Evolutionary conservation across 2,113 vertebrate species (phyloP).

Genomic region (Leptosomus discolor): DNA sequence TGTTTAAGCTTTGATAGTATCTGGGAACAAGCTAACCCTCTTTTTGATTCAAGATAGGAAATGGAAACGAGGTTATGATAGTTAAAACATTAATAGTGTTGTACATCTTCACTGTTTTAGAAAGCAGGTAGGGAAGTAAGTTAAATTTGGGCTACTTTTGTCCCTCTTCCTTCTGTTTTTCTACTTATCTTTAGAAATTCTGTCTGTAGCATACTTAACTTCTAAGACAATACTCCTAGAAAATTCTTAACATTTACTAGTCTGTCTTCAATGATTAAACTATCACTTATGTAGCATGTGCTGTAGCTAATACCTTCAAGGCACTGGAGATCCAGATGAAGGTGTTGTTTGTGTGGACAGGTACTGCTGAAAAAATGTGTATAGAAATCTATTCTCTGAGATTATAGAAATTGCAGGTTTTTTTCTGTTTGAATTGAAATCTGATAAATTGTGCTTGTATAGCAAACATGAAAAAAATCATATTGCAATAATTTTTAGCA

Average conservation of each 20-base stretch:
- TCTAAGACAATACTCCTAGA: neutral
- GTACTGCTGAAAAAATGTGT: neutral
- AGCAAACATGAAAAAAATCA: neutral
- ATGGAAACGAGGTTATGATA: neutral
- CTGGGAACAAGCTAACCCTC: neutral
- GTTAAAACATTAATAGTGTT: neutral
- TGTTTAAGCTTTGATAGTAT: neutral
- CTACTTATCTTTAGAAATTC: neutral
- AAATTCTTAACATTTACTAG: neutral
- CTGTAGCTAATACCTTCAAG: neutral
- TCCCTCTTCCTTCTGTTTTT: neutral
- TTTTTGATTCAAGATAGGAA: neutral
- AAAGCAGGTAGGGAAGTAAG: neutral
- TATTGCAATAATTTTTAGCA: neutral
- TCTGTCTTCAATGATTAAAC: neutral
- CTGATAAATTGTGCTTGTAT: fast-evolving
- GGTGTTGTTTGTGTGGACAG: neutral
- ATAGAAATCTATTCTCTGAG: neutral
- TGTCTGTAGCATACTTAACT: neutral
- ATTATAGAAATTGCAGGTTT: neutral
- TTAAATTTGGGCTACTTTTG: neutral
- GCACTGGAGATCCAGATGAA: neutral
- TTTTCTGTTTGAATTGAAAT: neutral
- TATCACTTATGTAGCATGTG: neutral
- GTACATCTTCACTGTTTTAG: neutral